Evolutionary conservation across 2,797 vertebrate genomes (phyloP).

Genomic region (Arrhamphus sclerolepis): DNA sequence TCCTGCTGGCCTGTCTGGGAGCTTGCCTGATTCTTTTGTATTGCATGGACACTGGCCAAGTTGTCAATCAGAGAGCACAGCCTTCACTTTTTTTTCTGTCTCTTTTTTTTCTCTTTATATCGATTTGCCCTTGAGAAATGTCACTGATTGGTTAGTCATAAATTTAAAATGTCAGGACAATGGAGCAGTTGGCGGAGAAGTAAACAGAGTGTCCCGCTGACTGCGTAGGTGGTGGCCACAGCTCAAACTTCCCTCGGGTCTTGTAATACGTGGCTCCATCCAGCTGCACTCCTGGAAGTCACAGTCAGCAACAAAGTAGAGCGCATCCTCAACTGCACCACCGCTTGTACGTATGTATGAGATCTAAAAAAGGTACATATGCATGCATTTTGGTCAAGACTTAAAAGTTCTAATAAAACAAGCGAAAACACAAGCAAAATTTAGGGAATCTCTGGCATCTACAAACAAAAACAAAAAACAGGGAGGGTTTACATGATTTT

Average conservation of each 20-base stretch:
- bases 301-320: constrained; percentile 15
- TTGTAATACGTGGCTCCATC: constrained; percentile 15
- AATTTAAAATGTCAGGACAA: constrained; percentile 52
- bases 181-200: constrained; percentile 39
- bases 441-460: too few species aligned
- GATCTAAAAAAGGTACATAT: too few species aligned
- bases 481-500: too few species aligned
- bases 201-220: constrained; percentile 33
- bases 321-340: constrained; percentile 1
- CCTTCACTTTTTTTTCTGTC: not conserved
- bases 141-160: constrained; percentile 47
- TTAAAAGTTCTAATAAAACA: not conserved
- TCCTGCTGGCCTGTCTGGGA: constrained; percentile 17
- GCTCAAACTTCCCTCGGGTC: constrained; percentile 16
- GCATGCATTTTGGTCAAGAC: not conserved
- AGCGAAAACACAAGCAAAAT: too few species aligned
- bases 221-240: constrained; percentile 21
- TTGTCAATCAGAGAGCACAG: constrained; percentile 37
- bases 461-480: too few species aligned
- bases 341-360: too few species aligned
- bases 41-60: constrained; percentile 20
- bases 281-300: constrained; percentile 21
- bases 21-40: constrained; percentile 22
- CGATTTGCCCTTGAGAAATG: constrained; percentile 54
- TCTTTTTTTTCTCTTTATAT: constrained; percentile 42